phyloP scores from a whole-genome alignment of 2,797 vertebrate species.

The Cossypha caffra region DNA sequence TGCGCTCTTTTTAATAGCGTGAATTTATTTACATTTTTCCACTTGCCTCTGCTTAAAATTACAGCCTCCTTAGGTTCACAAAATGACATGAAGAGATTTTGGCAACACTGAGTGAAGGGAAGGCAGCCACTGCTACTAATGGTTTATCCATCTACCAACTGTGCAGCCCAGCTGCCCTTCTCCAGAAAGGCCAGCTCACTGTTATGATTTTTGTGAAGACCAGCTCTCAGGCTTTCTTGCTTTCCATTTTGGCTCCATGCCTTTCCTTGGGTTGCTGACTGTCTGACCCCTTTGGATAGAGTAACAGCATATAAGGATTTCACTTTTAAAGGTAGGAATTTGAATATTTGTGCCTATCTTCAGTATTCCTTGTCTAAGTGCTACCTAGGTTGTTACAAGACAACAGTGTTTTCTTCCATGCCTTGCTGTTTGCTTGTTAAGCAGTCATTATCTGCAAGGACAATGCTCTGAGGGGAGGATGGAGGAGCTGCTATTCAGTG shows the following conservation, averaged over 20 bases:
- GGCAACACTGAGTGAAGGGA: neutral
- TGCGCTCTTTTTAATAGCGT: neutral
- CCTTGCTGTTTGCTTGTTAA: neutral
- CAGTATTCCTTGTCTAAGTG: neutral
- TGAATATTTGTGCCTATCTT: neutral
- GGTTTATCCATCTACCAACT: neutral
- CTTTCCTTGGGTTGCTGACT: neutral
- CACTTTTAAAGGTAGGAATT: constrained; percentile 33
- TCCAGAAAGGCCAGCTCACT: neutral
- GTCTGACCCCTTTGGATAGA: neutral
- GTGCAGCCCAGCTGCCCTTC: constrained; percentile 6
- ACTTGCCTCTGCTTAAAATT: neutral
- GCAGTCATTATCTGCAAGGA: neutral
- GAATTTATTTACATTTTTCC: neutral
- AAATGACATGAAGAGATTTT: neutral
- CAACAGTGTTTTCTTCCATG: neutral
- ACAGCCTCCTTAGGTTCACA: neutral
- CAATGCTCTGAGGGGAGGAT: neutral
- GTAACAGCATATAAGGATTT: neutral
- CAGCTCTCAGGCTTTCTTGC: neutral
- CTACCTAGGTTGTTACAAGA: neutral
- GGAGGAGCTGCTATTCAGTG: neutral
- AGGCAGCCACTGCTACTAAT: neutral
- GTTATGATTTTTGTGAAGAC: neutral
- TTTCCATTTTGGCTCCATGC: neutral